Evolutionary conservation across 2,797 vertebrate genomes (phyloP).

Genomic region (Ceryle rudis): DNA sequence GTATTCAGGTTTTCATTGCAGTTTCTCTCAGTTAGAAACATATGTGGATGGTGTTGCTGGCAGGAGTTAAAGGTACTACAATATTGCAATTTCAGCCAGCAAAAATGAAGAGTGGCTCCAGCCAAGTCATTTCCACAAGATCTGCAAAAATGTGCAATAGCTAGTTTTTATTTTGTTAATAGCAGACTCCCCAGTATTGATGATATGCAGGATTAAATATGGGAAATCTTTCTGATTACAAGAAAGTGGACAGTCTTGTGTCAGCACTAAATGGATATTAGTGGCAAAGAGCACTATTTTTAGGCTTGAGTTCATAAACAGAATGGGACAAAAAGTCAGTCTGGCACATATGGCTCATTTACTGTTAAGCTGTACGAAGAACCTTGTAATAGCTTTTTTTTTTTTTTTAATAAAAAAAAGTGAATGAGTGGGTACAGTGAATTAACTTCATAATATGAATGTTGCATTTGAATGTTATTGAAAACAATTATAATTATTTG

Average conservation of each 20-base stretch:
- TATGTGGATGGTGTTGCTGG: background rate
- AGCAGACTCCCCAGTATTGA: background rate
- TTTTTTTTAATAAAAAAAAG: background rate
- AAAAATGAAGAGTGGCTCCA: background rate
- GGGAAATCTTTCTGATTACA: background rate
- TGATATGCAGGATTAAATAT: background rate
- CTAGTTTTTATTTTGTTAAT: background rate
- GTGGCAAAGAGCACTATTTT: background rate
- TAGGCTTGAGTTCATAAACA: background rate
- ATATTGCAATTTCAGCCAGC: background rate
- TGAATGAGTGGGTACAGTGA: conserved; percentile 9
- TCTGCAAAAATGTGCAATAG: background rate
- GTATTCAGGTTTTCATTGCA: accelerated
- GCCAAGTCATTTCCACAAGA: background rate
- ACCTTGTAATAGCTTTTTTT: background rate
- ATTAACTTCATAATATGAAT: conserved; percentile 34
- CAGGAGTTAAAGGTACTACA: background rate
- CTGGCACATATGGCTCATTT: conserved; percentile 27
- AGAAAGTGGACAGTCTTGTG: background rate
- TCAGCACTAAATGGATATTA: background rate
- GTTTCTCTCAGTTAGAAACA: background rate
- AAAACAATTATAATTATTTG: conserved; percentile 45
- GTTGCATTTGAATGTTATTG: conserved; percentile 1
- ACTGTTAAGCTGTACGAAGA: background rate
- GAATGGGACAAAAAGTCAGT: background rate